These are phyloP conservation scores for Champsocephalus esox DNA, from an alignment of 2,797 vertebrate genomes.

Conservation along the genomic window DNA sequence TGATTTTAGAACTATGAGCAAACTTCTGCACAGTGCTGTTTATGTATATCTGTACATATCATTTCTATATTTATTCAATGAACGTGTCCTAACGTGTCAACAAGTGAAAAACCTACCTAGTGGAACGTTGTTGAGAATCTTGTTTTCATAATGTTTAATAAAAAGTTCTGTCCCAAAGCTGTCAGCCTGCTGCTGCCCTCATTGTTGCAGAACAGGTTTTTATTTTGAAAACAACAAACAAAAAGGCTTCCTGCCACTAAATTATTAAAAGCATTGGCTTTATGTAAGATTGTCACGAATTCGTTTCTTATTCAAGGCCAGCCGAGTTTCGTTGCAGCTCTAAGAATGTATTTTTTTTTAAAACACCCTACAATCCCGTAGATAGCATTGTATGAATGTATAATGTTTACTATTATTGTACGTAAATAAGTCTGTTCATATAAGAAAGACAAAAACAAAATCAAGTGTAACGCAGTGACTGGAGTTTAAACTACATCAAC, in stretches of 20 bases:
- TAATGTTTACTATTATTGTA: not conserved
- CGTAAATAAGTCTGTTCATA: not conserved
- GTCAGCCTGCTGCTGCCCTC: conserved; percentile 42
- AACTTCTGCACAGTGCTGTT: conserved; percentile 82
- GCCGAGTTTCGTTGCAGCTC: not conserved
- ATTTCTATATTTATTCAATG: conserved; percentile 88
- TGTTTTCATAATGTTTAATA: conserved; percentile 91
- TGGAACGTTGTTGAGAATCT: conserved; percentile 86
- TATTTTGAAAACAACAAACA: conserved; percentile 2
- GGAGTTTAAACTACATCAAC: not conserved
- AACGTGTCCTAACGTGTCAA: conserved; percentile 84
- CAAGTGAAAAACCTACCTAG: conserved; percentile 79
- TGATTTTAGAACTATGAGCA: not conserved
- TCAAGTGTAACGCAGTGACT: not conserved
- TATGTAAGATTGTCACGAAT: conserved; percentile 7
- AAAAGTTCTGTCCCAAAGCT: conserved; percentile 84
- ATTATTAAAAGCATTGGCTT: conserved; percentile 21
- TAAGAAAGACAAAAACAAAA: not conserved
- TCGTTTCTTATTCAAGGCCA: conserved; percentile 13
- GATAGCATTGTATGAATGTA: not conserved
- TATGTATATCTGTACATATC: conserved; percentile 86
- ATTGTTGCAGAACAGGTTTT: conserved; percentile 4
- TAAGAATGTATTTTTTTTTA: too few relatives aligned
- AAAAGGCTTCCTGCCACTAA: conserved; percentile 12
- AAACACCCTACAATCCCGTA: not conserved